These are phyloP conservation scores for Drosophila arizonae DNA, from an alignment of 1,140 invertebrate species.

Conservation along the genomic window DNA sequence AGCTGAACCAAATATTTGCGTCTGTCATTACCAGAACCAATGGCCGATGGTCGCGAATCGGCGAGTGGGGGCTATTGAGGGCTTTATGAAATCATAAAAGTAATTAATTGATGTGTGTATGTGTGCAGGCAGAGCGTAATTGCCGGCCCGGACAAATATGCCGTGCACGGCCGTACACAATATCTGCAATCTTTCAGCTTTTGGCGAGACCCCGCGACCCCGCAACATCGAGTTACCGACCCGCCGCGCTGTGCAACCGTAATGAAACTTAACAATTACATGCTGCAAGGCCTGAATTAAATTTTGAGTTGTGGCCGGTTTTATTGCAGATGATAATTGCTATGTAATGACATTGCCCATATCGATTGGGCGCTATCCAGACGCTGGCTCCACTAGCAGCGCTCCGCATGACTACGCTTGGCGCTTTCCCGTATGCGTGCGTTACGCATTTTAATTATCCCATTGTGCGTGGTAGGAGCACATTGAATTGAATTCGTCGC, in stretches of 20 bases:
- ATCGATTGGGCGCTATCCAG: conserved; percentile 31
- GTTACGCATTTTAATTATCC: conserved; percentile 71
- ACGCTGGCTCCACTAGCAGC: neutral
- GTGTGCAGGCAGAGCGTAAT: conserved; percentile 55
- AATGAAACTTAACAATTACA: conserved; percentile 78
- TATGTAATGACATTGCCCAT: conserved; percentile 68
- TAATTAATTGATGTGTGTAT: conserved; percentile 77
- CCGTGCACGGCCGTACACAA: conserved; percentile 44
- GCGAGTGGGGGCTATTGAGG: conserved; percentile 14
- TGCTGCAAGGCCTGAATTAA: conserved; percentile 64
- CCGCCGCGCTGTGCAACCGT: conserved; percentile 14
- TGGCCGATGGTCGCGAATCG: neutral
- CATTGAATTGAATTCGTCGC: conserved; percentile 25
- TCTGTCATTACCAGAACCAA: conserved; percentile 58
- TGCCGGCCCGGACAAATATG: conserved; percentile 49
- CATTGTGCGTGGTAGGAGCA: conserved; percentile 35
- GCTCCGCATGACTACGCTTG: neutral
- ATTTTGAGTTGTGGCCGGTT: conserved; percentile 74
- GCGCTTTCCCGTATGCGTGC: neutral
- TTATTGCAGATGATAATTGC: conserved; percentile 77
- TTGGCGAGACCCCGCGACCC: conserved; percentile 9
- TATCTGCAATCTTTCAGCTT: conserved; percentile 68
- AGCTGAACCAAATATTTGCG: conserved; percentile 56
- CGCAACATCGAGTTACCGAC: too few relatives aligned
- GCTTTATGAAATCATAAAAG: conserved; percentile 75